These are phyloP conservation scores for Hesperia comma DNA, from an alignment of 2,888 invertebrate genomes.

Conservation along the genomic window DNA sequence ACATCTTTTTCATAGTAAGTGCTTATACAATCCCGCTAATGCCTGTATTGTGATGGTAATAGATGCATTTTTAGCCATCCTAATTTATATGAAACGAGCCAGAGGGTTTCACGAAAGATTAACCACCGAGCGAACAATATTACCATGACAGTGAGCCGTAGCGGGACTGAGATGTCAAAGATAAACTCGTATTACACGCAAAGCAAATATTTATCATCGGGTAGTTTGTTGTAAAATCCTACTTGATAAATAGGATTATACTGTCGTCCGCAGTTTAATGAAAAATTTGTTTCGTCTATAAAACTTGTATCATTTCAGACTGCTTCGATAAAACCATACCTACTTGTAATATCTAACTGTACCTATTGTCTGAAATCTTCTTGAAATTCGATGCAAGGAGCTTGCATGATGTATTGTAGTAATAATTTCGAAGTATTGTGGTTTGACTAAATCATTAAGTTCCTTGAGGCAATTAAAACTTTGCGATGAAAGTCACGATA, in stretches of 20 bases:
- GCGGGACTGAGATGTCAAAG: constrained; percentile 20
- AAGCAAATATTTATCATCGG: constrained; percentile 33
- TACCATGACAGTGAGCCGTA: constrained; percentile 61
- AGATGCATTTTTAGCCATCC: constrained; percentile 72
- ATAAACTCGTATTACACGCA: constrained; percentile 33
- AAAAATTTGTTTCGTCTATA: constrained; percentile 7
- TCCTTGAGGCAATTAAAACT: background rate
- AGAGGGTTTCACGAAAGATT: constrained; percentile 75
- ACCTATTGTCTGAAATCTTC: too few relatives aligned
- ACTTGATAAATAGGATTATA: constrained; percentile 16
- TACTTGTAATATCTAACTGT: too few relatives aligned
- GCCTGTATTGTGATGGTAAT: constrained; percentile 71
- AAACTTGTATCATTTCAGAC: background rate
- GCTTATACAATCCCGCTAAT: constrained; percentile 53
- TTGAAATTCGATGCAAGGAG: too few relatives aligned
- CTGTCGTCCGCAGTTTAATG: constrained; percentile 4
- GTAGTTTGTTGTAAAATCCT: constrained; percentile 15
- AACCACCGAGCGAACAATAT: constrained; percentile 66
- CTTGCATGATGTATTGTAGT: too few relatives aligned
- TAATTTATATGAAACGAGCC: constrained; percentile 75
- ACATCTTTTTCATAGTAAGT: constrained; percentile 20
- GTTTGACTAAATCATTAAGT: too few relatives aligned
- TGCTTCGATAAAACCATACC: too few relatives aligned
- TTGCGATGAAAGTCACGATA: too few relatives aligned
- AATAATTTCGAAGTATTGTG: too few relatives aligned